Base-by-base conservation (phyloP, 2,888 invertebrate species). In the Archips xylosteana region DNA sequence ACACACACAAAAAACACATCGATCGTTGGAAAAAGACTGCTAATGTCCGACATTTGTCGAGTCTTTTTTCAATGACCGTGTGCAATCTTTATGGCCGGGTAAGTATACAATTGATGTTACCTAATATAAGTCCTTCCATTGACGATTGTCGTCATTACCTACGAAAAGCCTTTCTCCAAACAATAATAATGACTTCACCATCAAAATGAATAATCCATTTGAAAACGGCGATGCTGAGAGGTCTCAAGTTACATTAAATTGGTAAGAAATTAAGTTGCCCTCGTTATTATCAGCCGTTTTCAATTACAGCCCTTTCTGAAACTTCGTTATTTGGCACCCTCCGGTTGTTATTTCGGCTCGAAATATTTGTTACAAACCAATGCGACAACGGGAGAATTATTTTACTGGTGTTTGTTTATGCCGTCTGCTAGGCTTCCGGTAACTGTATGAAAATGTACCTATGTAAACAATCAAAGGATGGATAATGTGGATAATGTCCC, bases 201-300 rank as follows among this genome's bases (percentile, higher is more conserved):
- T 32, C 57, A 10, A 57, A 57, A 57, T 32, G 57, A 32, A 57
- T 57, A 23, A 57, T 57, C 57, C 12, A 57, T 57, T 32, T 10
- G 57, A 32, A 57, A 32, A 57, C 32, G 32, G 32, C 57, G 12
- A 57, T 32, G 32, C 32, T 32, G 57, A 59, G 59, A 45, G 36
- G 57, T 75, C 71, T 72, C 60, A 45, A 51, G 42, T 65, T 71
- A 54, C 71, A 71, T 69, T 70, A 68, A 65, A 76, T 77, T 73
- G 54, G 42, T 66, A 47, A 68, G 76, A 75, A 76, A 77, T 68
- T 76, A 76, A 47, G 68, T 70, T 75, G 75, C 69, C 70, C 51
- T 23, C 42, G 69, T 75, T 82, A 78, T 83, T 78, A 80, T 81
- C 78, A 78, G 75, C 59, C 78, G 76, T 75, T 81, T 83, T 79